phyloP scores from a whole-genome alignment of 2,113 vertebrate species.

The Argyrosomus japonicus region DNA sequence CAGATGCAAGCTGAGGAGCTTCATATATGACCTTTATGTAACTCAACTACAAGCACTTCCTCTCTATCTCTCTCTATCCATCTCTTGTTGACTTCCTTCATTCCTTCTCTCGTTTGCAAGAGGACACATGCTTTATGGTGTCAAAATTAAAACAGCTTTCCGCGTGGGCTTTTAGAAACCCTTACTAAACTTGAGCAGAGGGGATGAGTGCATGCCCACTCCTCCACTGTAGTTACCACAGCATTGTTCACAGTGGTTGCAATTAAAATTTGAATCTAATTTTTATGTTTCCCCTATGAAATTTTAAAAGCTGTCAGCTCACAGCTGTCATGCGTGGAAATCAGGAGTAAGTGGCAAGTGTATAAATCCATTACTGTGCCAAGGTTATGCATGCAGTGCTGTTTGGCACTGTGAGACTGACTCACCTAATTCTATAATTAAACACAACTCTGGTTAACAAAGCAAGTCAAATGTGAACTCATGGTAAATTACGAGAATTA shows the following conservation, averaged over 20 bases:
- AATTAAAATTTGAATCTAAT: slow-evolving; percentile 14
- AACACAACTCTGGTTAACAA: background rate
- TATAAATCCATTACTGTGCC: slow-evolving; percentile 23
- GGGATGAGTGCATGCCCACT: background rate
- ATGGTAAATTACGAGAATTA: background rate
- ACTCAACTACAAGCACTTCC: slow-evolving; percentile 57
- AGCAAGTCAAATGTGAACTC: background rate
- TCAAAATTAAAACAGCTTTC: slow-evolving; percentile 31
- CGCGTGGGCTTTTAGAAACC: slow-evolving; percentile 5
- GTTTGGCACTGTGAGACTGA: background rate
- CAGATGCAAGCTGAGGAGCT: slow-evolving; percentile 59
- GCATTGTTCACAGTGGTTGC: background rate
- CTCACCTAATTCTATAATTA: slow-evolving; percentile 1
- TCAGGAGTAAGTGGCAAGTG: background rate
- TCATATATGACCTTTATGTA: slow-evolving; percentile 74
- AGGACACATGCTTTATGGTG: slow-evolving; percentile 1
- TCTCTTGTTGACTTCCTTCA: slow-evolving; percentile 29
- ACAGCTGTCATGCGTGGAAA: slow-evolving; percentile 32
- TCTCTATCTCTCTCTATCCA: slow-evolving; percentile 35
- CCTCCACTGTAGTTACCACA: background rate
- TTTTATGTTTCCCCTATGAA: slow-evolving; percentile 3
- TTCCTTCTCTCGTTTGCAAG: slow-evolving; percentile 27
- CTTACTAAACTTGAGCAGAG: slow-evolving; percentile 23
- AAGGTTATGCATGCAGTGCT: slow-evolving; percentile 15
- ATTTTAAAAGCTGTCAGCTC: slow-evolving; percentile 2